phyloP scores from a whole-genome alignment of 1,140 invertebrate genomes.

The Drosophila pseudoananassae region DNA sequence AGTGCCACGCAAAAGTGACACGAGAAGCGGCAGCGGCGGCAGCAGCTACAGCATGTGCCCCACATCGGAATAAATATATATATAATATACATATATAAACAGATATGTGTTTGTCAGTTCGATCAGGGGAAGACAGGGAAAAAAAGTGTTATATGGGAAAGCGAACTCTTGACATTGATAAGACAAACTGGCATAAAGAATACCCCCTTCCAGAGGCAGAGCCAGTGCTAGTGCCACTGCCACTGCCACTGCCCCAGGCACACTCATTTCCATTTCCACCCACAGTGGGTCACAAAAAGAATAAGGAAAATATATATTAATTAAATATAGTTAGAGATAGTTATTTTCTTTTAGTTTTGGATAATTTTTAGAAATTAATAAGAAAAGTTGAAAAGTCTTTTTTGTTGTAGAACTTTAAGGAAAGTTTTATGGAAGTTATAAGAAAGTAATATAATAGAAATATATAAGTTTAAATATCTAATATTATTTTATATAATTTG shows the following conservation, averaged over 20 bases:
- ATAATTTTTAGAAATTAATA: not conserved
- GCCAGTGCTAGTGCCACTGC: not conserved
- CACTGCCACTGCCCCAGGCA: not conserved
- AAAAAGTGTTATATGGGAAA: slow-evolving; percentile 62
- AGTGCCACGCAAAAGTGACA: slow-evolving; percentile 45
- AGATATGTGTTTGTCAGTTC: slow-evolving; percentile 17
- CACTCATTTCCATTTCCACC: slow-evolving; percentile 7
- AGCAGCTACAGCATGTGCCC: slow-evolving; percentile 12
- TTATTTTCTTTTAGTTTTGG: too few relatives aligned
- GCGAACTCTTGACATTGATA: slow-evolving; percentile 37
- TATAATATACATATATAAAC: not conserved
- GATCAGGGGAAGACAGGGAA: slow-evolving; percentile 10
- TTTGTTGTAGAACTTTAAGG: too few relatives aligned
- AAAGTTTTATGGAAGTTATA: too few relatives aligned
- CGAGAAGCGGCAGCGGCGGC: slow-evolving; percentile 10
- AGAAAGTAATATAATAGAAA: too few relatives aligned
- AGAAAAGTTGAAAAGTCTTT: too few relatives aligned
- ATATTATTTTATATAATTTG: too few relatives aligned
- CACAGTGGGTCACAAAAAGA: slow-evolving; percentile 3
- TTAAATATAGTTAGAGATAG: too few relatives aligned
- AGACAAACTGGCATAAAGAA: slow-evolving; percentile 35
- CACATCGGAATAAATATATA: slow-evolving; percentile 15
- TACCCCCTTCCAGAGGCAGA: not conserved
- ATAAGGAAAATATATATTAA: too few relatives aligned
- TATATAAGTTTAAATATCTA: too few relatives aligned